A percentile compares a stretch with the other conserved stretches of the same genome.
These are phyloP conservation scores for Mionectes olivaceus DNA, from an alignment of 2,797 vertebrate species.

Conservation along the genomic window DNA sequence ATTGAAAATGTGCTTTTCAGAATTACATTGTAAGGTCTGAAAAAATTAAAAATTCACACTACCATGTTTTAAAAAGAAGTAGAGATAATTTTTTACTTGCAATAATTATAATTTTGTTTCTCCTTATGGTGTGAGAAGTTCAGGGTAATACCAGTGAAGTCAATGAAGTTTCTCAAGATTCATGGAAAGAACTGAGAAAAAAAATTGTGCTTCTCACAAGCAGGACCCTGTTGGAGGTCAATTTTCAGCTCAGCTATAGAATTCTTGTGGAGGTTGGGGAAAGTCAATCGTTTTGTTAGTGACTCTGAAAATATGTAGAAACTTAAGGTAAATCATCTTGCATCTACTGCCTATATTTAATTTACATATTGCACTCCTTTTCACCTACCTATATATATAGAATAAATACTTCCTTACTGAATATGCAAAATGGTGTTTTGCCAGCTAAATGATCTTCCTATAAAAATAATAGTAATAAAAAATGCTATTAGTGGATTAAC, in stretches of 20 bases:
- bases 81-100: neutral
- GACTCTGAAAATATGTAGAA: neutral
- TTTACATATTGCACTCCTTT: neutral
- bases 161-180: neutral
- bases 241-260: neutral
- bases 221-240: accelerated
- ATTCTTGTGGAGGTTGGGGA: neutral
- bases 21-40: neutral
- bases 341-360: neutral
- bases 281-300: neutral
- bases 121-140: neutral
- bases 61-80: neutral
- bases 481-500: neutral
- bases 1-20: neutral
- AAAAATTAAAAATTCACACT: neutral
- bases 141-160: neutral
- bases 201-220: neutral
- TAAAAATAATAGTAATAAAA: neutral
- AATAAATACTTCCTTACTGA: neutral
- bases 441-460: neutral
- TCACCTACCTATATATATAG: neutral
- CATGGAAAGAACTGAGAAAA: neutral
- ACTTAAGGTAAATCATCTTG: neutral
- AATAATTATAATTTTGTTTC: neutral
- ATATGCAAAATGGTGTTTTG: neutral